Percentiles rank a stretch among this genome's conserved stretches.
Evolutionary conservation across 2,113 vertebrate species (phyloP).

Genomic region (Orientallactaga bullata): DNA sequence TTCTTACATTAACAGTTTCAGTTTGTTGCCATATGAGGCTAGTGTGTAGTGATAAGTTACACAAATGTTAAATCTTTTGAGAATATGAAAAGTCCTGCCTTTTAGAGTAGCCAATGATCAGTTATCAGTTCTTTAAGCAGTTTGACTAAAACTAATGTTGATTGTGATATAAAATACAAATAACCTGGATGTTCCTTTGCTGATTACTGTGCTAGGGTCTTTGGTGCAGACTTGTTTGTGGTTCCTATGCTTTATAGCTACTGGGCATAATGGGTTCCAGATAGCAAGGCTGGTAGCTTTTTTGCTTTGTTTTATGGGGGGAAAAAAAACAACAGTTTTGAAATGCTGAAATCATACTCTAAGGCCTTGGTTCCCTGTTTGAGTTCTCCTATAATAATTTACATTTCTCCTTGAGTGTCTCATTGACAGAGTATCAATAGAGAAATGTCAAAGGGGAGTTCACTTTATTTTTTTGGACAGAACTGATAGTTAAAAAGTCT

Average conservation of each 20-base stretch:
- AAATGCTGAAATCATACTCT: background rate
- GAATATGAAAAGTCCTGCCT: background rate
- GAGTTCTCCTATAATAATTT: background rate
- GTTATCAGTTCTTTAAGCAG: background rate
- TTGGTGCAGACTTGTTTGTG: background rate
- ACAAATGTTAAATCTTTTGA: slow-evolving; percentile 34
- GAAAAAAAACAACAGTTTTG: slow-evolving; percentile 28
- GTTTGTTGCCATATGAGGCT: background rate
- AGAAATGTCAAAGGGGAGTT: background rate
- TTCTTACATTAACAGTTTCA: slow-evolving; percentile 48
- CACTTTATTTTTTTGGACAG: slow-evolving; percentile 13
- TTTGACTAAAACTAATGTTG: slow-evolving; percentile 19
- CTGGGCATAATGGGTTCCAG: background rate
- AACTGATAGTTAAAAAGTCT: background rate
- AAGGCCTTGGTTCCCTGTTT: background rate
- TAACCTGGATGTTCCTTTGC: background rate
- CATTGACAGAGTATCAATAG: background rate
- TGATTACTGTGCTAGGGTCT: background rate
- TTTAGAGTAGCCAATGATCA: slow-evolving; percentile 35
- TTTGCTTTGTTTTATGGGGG: slow-evolving; percentile 46
- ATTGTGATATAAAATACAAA: slow-evolving; percentile 29
- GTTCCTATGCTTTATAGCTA: background rate
- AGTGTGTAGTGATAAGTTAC: slow-evolving; percentile 11
- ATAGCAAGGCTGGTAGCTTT: background rate
- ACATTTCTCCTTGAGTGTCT: slow-evolving; percentile 14